Evolutionary conservation across 2,888 invertebrate genomes (phyloP).

Genomic region (Celastrina argiolus): DNA sequence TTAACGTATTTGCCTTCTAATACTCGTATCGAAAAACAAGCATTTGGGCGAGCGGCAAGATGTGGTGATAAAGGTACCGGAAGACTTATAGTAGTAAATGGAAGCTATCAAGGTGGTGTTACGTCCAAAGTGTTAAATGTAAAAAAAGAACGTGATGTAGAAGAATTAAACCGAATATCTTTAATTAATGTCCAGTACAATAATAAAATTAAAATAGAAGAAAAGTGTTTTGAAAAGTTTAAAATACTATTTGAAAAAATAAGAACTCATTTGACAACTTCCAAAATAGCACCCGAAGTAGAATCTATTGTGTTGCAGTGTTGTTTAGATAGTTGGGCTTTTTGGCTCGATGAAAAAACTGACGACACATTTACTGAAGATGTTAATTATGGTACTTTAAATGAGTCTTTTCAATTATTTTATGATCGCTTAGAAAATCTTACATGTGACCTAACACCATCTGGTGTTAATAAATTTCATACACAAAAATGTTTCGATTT

Average conservation of each 20-base stretch:
- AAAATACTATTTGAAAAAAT: slow-evolving; percentile 16
- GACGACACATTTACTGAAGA: background rate
- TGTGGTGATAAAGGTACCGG: slow-evolving; percentile 22
- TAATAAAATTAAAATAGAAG: slow-evolving; percentile 19
- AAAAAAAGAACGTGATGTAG: slow-evolving; percentile 22
- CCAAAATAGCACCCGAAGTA: slow-evolving; percentile 8
- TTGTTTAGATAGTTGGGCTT: slow-evolving; percentile 25
- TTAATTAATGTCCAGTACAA: slow-evolving; percentile 15
- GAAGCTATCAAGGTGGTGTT: background rate
- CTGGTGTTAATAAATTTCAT: slow-evolving; percentile 1
- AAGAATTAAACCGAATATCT: slow-evolving; percentile 19
- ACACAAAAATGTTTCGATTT: slow-evolving; percentile 15
- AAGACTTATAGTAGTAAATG: slow-evolving; percentile 15
- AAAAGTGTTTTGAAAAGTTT: slow-evolving; percentile 19
- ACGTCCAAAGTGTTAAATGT: slow-evolving; percentile 20
- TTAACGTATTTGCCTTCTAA: slow-evolving; percentile 23
- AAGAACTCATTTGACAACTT: slow-evolving; percentile 7
- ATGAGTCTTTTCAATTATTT: slow-evolving; percentile 11
- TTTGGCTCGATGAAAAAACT: slow-evolving; percentile 21
- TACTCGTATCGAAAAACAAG: slow-evolving; percentile 20
- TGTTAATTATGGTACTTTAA: background rate
- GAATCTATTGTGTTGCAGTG: slow-evolving; percentile 21
- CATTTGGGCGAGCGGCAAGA: slow-evolving; percentile 23
- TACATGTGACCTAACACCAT: background rate
- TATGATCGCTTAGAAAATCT: background rate